Evolutionary conservation across 1,140 invertebrate genomes (phyloP), one percentile per base, ranked within the genome.

Genomic region (Vollenhovia emeryi): DNA sequence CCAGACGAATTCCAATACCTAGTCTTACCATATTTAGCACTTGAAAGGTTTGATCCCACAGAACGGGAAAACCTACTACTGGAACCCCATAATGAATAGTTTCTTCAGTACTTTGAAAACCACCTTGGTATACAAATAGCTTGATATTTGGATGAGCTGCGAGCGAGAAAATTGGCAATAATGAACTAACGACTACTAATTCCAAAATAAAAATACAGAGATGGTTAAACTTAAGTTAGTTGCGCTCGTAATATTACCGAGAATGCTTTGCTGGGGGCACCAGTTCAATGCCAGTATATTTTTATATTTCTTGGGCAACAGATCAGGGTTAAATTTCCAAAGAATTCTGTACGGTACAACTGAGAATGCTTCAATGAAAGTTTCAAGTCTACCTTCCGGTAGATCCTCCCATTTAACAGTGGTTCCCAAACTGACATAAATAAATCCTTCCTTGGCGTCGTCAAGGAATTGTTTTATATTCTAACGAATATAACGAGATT

Each of bases 351-450:
- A 93, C 1, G 90, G 90, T 15, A 94, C 52, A 68, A 88, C 68
- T 8, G 86, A 76, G 86, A 96, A 96, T 40, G 95, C 95, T 73
- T 94, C 91, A 79, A 96, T 85, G 83, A 97, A 95, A 18, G 50
- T 60, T 33, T 92, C 18, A 33, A 79, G 48, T 18, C 33, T 88
- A 24, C 87, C 62, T n/a, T 60, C 9, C 3, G 92, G 91, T 6
- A 96, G 69, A 0, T 84, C 30, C 4, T 89, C 48, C 8, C 93
- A 93, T 55, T 93, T 93, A 1, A 95, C 66, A 18, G 94, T 93
- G 0, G 95, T 95, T 0, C 96, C 96, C 83, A 96, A 92, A 87
- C 95, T 96, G 69, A 96, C 96, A 86, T 95, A 96, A 60, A 96
- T 95, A 45, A 95, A 96, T 4, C 96, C 96, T 76, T 96, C 85